Base-by-base conservation (phyloP, 1,140 invertebrate genomes). In the Leptinotarsa texana region DNA sequence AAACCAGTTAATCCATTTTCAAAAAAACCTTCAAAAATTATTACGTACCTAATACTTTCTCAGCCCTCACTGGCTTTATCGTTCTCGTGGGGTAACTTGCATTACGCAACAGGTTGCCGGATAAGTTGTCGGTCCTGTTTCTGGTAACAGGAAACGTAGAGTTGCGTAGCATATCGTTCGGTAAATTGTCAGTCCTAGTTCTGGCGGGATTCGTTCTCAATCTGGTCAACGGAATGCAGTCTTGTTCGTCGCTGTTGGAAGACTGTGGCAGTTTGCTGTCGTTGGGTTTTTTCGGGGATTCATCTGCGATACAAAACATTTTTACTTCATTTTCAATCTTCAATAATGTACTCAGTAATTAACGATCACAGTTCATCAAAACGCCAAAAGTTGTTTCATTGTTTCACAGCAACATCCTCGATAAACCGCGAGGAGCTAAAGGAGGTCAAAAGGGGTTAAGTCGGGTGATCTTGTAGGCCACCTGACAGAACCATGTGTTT, bases 1-100 rank as follows among this genome's bases (percentile, higher is more conserved):
- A 67, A 24, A 21, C 27, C 48, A 15, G 2, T 57, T 0, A 57
- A 4, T 15, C 51, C 15, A 8, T 17, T n/a, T 22, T 24, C 62
- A n/a, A 11, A 15, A 24, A 11, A 67, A 27, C 27, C 8, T n/a
- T 15, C 13, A 47, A 49, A 17, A 21, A 3, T 4, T 4, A 13
- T 48, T 69, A 69, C 68, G 48, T 48, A 33, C 71, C 75, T 17
- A 69, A 72, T 51, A 71, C 22, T 70, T 70, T 74, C 57, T n/a
- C 63, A 57, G 49, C 68, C 22, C 62, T 63, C 4, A 15, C 63
- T 17, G 63, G 21, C 11, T 65, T 22, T 8, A 22, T n/a, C 63
- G 63, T 65, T 17, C 49, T 66, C 63, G 61, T 42, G 5, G 71
- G 27, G 27, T 65, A 71, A 61, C 21, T 69, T 3, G 68, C 17